Evolutionary conservation across 2,888 invertebrate species (phyloP), one percentile per base, ranked within the genome.

Genomic region (Ectemnius lituratus): DNA sequence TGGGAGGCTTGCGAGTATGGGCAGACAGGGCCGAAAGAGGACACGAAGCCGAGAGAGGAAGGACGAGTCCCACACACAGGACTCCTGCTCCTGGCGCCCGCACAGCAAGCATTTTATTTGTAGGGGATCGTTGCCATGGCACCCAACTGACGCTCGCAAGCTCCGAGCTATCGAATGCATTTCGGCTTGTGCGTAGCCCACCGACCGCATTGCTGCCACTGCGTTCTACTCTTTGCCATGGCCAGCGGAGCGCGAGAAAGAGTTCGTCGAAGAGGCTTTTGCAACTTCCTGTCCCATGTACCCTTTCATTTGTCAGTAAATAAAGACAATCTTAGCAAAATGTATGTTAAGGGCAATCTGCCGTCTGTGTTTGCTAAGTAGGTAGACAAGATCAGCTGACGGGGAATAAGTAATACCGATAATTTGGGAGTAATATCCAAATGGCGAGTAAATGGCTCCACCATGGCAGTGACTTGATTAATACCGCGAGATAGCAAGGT

Each of bases 51-150:
- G 1, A 18, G 52, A 58, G 58, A 27, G 58, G 58, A 13, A 27
- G 27, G 58, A 27, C 1, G 58, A 20, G 11, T 37, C 37, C 37
- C 37, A 8, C 37, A 37, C 37, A 37, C 37, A 37, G 37, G 37
- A 11, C 37, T 37, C 8, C 8, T 11, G 37, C 37, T 11, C 37
- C 8, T 37, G 37, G 37, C 37, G 37, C 37, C 16, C 13, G 13
- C 52, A 14, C n/a, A 23, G 52, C 52, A 73, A 65, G 82, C 81
- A 85, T 85, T 85, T 85, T 85, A 85, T 85, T 85, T 85, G 83
- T 80, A 80, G 81, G 85, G 81, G 81, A 80, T 76, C 70, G 86
- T 85, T 78, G 79, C 84, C 85, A 85, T 85, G 85, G 83, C 72
- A 83, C 74, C 83, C 66, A 67, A 73, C 75, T 74, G 75, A 64